Conservation (phyloP, 2,888 invertebrate species). For the Pollenia amentaria region DNA sequence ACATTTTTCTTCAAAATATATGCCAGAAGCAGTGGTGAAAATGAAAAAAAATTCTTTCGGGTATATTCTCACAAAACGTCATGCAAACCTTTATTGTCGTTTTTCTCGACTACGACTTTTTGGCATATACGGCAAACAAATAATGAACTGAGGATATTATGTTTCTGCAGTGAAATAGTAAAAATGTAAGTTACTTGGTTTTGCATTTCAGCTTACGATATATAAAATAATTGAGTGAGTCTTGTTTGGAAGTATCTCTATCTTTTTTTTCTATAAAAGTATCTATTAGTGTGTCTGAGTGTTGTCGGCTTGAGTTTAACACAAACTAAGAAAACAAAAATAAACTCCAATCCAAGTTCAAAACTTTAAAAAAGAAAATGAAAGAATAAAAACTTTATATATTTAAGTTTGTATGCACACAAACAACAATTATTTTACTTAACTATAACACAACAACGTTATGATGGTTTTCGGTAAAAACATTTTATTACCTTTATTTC, state of each 20-base stretch:
- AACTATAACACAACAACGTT: conserved; percentile 55
- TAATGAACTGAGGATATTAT: too few relatives aligned
- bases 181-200: too few relatives aligned
- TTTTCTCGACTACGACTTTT: too few relatives aligned
- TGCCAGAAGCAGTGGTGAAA: too few relatives aligned
- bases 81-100: too few relatives aligned
- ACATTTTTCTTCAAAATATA: too few relatives aligned
- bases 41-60: too few relatives aligned
- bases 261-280: conserved; percentile 5
- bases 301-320: conserved; percentile 33
- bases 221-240: conserved; percentile 56
- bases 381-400: conserved; percentile 61
- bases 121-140: too few relatives aligned
- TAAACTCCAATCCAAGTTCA: conserved; percentile 48
- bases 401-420: conserved; percentile 14
- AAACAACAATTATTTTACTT: conserved; percentile 62
- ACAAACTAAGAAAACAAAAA: conserved; percentile 22
- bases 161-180: too few relatives aligned
- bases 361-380: conserved; percentile 66
- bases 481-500: conserved; percentile 68
- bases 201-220: too few relatives aligned
- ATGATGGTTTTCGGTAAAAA: conserved; percentile 65
- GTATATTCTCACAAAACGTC: too few relatives aligned
- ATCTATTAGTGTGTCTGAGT: conserved; percentile 17
- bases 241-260: conserved; percentile 1